phyloP scores from a whole-genome alignment of 2,113 vertebrate species.

The Podocnemis expansa region DNA sequence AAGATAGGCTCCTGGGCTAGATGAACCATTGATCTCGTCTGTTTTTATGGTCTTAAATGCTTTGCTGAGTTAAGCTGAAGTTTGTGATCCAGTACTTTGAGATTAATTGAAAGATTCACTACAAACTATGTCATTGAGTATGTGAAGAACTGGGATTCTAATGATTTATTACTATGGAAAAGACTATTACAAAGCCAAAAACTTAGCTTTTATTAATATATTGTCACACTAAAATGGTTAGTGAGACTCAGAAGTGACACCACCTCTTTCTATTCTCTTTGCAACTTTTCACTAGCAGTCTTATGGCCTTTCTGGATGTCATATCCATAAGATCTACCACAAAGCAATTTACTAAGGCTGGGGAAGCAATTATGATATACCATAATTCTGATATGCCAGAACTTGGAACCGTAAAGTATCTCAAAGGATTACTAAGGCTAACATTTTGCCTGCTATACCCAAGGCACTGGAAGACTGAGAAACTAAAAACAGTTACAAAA shows the following conservation, averaged over 20 bases:
- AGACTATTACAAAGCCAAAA: constrained; percentile 36
- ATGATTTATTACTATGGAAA: constrained; percentile 43
- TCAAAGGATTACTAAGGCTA: constrained; percentile 71
- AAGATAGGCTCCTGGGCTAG: no score
- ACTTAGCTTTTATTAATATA: constrained; percentile 30
- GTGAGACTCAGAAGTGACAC: constrained; percentile 48
- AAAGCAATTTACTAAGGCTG: constrained; percentile 62
- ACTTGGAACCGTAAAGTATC: constrained; percentile 66
- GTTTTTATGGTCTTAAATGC: background rate
- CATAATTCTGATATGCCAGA: constrained; percentile 61
- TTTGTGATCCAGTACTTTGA: background rate
- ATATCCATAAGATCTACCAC: constrained; percentile 32
- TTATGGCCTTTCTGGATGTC: constrained; percentile 24
- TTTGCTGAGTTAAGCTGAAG: background rate
- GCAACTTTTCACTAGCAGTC: constrained; percentile 54
- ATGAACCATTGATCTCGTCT: no score
- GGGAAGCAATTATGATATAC: constrained; percentile 71
- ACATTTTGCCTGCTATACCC: constrained; percentile 64
- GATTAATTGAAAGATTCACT: background rate
- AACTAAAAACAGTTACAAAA: constrained; percentile 72
- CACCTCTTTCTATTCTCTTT: constrained; percentile 34
- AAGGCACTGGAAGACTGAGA: constrained; percentile 61
- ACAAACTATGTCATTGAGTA: constrained; percentile 29
- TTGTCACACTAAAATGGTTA: constrained; percentile 42
- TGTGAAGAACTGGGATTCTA: constrained; percentile 19